A percentile compares a stretch with the other conserved stretches of the same genome.
phyloP scores from a whole-genome alignment of 2,113 vertebrate genomes.

The Neofelis nebulosa region DNA sequence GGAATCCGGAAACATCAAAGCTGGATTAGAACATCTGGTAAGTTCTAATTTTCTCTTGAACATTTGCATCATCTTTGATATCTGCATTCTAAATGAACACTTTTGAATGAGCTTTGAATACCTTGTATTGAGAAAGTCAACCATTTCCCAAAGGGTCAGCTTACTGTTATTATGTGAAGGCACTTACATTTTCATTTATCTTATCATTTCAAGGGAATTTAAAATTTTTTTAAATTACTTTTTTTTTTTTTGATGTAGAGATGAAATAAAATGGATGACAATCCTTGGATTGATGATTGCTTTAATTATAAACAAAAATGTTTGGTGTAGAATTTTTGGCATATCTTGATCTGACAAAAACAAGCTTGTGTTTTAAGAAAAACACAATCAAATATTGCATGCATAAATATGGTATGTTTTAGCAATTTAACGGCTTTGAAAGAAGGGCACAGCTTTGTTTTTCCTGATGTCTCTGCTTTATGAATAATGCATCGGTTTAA shows the following conservation, averaged over 20 bases:
- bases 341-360: constrained; percentile 85
- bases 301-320: constrained; percentile 89
- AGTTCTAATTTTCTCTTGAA: constrained; percentile 93
- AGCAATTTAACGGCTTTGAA: constrained; percentile 85
- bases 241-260: constrained; percentile 87
- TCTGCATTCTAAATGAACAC: constrained; percentile 94
- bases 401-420: constrained; percentile 85
- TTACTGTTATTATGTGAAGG: constrained; percentile 89
- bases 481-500: constrained; percentile 86
- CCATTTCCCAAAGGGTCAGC: constrained; percentile 89
- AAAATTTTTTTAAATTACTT: constrained; percentile 88
- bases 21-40: constrained; percentile 99
- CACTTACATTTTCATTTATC: constrained; percentile 92
- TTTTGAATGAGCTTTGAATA: constrained; percentile 92
- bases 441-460: constrained; percentile 84
- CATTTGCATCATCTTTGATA: constrained; percentile 94
- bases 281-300: constrained; percentile 88
- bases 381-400: constrained; percentile 85
- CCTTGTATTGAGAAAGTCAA: constrained; percentile 89
- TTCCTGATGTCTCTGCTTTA: constrained; percentile 82
- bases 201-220: constrained; percentile 88
- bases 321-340: constrained; percentile 87
- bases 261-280: constrained; percentile 87
- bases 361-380: constrained; percentile 84
- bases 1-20: constrained; percentile 93